Percentiles rank a stretch among this genome's conserved stretches.
phyloP scores from a whole-genome alignment of 2,888 invertebrate genomes.

The Chrysolina haemoptera region DNA sequence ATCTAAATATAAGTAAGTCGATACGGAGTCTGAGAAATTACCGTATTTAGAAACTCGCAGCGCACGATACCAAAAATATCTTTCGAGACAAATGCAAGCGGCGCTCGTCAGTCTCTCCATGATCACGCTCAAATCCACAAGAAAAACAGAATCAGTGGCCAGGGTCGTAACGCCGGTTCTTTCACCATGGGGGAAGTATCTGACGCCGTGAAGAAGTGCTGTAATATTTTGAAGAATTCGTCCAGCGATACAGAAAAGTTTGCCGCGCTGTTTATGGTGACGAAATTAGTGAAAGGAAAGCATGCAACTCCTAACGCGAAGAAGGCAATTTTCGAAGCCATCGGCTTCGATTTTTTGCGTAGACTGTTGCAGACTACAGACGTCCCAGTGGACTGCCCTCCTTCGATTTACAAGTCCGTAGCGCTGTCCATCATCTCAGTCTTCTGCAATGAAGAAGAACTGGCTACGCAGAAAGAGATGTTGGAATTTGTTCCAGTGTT shows the following conservation, averaged over 20 bases:
- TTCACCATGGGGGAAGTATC: constrained; percentile 72
- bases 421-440: constrained; percentile 90
- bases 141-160: constrained; percentile 22
- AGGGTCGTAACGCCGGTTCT: constrained; percentile 24
- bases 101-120: constrained; percentile 57
- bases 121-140: constrained; percentile 36
- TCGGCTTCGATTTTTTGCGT: constrained; percentile 89
- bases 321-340: constrained; percentile 88
- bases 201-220: constrained; percentile 89
- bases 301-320: constrained; percentile 82
- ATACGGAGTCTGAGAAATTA: constrained; percentile 64
- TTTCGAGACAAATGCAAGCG: constrained; percentile 56
- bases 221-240: constrained; percentile 83
- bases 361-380: constrained; percentile 83
- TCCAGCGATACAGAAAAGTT: constrained; percentile 92
- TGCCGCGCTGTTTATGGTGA: constrained; percentile 92
- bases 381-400: constrained; percentile 90
- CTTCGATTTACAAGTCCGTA: constrained; percentile 91
- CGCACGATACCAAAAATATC: constrained; percentile 67
- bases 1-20: constrained; percentile 67
- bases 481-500: constrained; percentile 87
- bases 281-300: constrained; percentile 88
- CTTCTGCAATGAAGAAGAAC: constrained; percentile 86
- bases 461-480: constrained; percentile 88
- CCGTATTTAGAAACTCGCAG: constrained; percentile 68